phyloP scores from a whole-genome alignment of 2,113 vertebrate species.

The Austrofundulus limnaeus region DNA sequence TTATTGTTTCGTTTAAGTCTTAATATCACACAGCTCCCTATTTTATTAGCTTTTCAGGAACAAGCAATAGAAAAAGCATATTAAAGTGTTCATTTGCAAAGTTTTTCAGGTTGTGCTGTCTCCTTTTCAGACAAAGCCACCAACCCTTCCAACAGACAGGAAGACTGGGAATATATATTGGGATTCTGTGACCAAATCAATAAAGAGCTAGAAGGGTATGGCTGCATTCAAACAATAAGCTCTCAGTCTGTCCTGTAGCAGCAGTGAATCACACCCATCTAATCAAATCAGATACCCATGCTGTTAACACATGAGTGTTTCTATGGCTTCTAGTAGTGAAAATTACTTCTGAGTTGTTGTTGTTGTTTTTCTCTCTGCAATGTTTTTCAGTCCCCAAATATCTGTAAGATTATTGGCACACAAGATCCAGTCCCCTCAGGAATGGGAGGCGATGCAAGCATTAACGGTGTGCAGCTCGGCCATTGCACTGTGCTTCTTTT shows the following conservation, averaged over 20 bases:
- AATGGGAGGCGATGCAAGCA: conserved; percentile 94
- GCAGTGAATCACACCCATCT: background rate
- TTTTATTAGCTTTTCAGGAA: background rate
- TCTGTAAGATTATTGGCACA: conserved; percentile 89
- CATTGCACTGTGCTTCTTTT: background rate
- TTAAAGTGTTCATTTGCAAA: background rate
- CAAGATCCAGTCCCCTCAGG: conserved; percentile 96
- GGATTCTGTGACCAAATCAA: conserved; percentile 98
- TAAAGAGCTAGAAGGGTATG: conserved; percentile 94
- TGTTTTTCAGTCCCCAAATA: conserved; percentile 88
- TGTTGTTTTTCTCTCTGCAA: background rate
- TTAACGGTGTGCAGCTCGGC: conserved; percentile 83
- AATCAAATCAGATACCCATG: conserved; percentile 5
- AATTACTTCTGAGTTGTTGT: background rate
- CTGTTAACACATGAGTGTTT: conserved; percentile 6
- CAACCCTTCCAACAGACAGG: conserved; percentile 91
- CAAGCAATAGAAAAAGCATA: too few relatives aligned
- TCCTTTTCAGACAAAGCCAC: conserved; percentile 90
- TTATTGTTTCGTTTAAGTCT: too few relatives aligned
- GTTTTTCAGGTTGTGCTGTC: background rate
- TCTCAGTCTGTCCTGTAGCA: background rate
- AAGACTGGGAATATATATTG: conserved; percentile 95
- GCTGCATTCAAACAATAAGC: conserved; percentile 43
- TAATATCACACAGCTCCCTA: background rate
- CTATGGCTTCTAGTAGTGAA: background rate